Evolutionary conservation across 2,888 invertebrate species (phyloP).

Genomic region (Galeopsomyia nigrocyanea): DNA sequence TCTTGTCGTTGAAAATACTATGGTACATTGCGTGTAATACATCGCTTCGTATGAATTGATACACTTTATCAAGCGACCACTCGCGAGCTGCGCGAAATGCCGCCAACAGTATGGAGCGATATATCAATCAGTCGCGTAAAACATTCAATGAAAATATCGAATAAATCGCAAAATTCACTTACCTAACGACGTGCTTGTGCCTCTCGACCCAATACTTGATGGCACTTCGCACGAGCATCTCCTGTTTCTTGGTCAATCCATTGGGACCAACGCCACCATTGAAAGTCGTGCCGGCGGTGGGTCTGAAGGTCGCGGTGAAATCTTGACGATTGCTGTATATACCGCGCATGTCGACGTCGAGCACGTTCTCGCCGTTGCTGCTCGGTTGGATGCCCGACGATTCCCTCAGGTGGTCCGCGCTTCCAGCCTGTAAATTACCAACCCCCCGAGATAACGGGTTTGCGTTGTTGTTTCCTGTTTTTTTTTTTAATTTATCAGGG

Average conservation of each 20-base stretch:
- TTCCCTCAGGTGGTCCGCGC: slow-evolving; percentile 61
- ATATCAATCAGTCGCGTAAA: no score
- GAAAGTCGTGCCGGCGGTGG: slow-evolving; percentile 68
- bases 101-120: no score
- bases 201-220: slow-evolving; percentile 93
- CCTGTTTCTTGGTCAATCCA: slow-evolving; percentile 85
- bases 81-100: no score
- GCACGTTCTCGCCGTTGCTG: slow-evolving; percentile 59
- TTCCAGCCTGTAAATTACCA: slow-evolving; percentile 57
- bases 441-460: no score
- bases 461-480: no score
- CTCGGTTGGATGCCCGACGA: slow-evolving; percentile 51
- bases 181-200: slow-evolving; percentile 91
- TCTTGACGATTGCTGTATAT: slow-evolving; percentile 85
- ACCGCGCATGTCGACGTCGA: slow-evolving; percentile 78
- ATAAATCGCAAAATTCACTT: slow-evolving; percentile 53
- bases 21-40: no score
- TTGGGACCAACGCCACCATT: slow-evolving; percentile 78
- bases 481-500: no score
- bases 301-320: slow-evolving; percentile 81
- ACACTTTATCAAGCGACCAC: no score
- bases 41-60: no score
- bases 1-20: no score
- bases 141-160: no score
- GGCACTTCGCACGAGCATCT: slow-evolving; percentile 86